Evolutionary conservation across 2,888 invertebrate genomes (phyloP), one percentile per base, ranked within the genome.

Genomic region (Lycaena phlaeas): DNA sequence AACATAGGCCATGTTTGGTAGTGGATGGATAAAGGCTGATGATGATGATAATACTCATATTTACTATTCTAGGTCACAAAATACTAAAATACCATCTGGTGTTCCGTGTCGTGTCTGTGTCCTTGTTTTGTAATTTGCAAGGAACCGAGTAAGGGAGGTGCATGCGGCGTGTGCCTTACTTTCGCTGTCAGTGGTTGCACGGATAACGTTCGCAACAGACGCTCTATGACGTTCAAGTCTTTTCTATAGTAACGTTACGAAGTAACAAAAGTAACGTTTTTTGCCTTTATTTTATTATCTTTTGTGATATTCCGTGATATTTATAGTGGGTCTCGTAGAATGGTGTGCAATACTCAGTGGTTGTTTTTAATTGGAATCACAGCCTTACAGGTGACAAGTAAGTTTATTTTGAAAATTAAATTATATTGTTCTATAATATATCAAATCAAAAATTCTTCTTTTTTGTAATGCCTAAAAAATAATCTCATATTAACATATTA

Each of bases 101-200:
- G n/a, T n/a, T n/a, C n/a, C n/a, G n/a, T n/a, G n/a, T n/a, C n/a
- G n/a, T n/a, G n/a, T n/a, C n/a, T n/a, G n/a, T n/a, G n/a, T n/a
- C n/a, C n/a, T n/a, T n/a, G n/a, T n/a, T n/a, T n/a, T n/a, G n/a
- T n/a, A n/a, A n/a, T n/a, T n/a, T n/a, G n/a, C n/a, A n/a, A n/a
- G n/a, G n/a, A n/a, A n/a, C n/a, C n/a, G 43, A 42, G 40, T 46
- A 39, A 42, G 46, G 48, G 55, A 54, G 45, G 48, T 56, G 52
- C 48, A 54, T 56, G 52, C 59, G 43, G 52, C 48, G 54, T 56
- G 52, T 58, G 43, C 45, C 53, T 31, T 14, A 25, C 81, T 82
- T 77, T 82, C 79, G 71, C 77, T 61, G 52, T 62, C 72, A 82
- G 79, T 79, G 49, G 53, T 51, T 56, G 57, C 50, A 60, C 53